Evolutionary conservation across 2,113 vertebrate species (phyloP).

Genomic region (Pseudorectes ferrugineus): DNA sequence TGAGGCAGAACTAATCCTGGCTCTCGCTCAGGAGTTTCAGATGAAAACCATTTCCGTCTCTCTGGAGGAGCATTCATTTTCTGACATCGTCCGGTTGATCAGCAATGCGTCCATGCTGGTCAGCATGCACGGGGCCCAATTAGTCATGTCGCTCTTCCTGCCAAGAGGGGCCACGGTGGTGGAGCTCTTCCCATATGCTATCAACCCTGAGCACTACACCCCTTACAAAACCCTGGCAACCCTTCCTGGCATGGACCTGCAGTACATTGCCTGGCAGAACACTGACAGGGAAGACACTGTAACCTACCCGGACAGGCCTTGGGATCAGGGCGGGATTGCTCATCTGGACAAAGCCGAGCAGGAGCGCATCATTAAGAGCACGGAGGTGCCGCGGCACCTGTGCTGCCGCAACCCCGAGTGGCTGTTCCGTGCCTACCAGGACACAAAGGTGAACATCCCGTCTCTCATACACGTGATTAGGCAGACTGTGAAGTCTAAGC

Average conservation of each 20-base stretch:
- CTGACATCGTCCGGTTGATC: slow-evolving; percentile 84
- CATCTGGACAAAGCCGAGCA: slow-evolving; percentile 88
- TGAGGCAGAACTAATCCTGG: slow-evolving; percentile 91
- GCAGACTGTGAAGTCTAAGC: slow-evolving; percentile 80
- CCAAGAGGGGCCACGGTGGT: slow-evolving; percentile 88
- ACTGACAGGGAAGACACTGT: slow-evolving; percentile 81
- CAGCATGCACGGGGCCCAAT: slow-evolving; percentile 96
- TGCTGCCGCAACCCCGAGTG: slow-evolving; percentile 97
- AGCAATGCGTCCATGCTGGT: slow-evolving; percentile 88
- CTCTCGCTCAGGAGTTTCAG: slow-evolving; percentile 91
- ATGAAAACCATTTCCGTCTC: slow-evolving; percentile 93
- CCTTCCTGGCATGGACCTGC: slow-evolving; percentile 94
- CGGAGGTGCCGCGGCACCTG: slow-evolving; percentile 88
- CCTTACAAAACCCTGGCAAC: slow-evolving; percentile 92
- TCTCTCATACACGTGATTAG: slow-evolving; percentile 83
- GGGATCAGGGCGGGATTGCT: slow-evolving; percentile 94
- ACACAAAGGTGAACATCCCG: slow-evolving; percentile 87
- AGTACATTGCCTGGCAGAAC: slow-evolving; percentile 93
- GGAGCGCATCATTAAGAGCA: slow-evolving; percentile 85
- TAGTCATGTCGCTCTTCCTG: slow-evolving; percentile 90
- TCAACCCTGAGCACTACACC: slow-evolving; percentile 95
- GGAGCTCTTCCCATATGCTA: slow-evolving; percentile 92
- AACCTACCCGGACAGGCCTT: slow-evolving; percentile 84
- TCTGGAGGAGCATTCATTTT: slow-evolving; percentile 88
- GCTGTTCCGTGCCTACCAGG: slow-evolving; percentile 98